Percentiles rank a stretch among this genome's conserved stretches.
phyloP scores from a whole-genome alignment of 1,140 invertebrate genomes.

The Drosophila albomicans region DNA sequence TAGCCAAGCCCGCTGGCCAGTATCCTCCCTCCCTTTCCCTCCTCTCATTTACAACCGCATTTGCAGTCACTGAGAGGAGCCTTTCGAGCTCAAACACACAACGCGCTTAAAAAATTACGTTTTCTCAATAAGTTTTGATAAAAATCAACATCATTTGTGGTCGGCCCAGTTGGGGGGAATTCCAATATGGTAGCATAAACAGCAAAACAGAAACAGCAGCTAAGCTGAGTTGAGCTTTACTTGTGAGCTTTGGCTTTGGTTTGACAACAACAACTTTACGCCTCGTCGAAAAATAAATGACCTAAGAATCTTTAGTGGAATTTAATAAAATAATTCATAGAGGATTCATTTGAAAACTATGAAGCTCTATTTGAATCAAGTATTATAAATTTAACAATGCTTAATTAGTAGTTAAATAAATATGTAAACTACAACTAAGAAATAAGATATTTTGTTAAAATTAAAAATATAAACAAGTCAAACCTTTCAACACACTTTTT shows the following conservation, averaged over 20 bases:
- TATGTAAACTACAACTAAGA: too few species aligned
- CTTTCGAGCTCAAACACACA: constrained; percentile 2
- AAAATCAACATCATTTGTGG: constrained; percentile 82
- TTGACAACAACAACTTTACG: background rate
- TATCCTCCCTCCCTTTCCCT: background rate
- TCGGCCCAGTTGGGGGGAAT: constrained; percentile 75
- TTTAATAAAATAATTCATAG: background rate
- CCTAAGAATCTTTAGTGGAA: background rate
- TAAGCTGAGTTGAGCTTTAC: background rate
- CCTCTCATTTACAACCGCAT: background rate
- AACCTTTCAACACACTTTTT: too few species aligned
- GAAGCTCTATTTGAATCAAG: too few species aligned
- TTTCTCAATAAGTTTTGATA: constrained; percentile 84
- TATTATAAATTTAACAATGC: too few species aligned
- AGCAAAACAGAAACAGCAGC: constrained; percentile 21
- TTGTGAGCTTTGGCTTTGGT: constrained; percentile 1
- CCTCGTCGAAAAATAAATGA: background rate
- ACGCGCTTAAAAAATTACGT: constrained; percentile 80
- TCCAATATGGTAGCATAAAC: constrained; percentile 76
- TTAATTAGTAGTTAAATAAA: too few species aligned
- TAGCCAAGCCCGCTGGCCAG: background rate
- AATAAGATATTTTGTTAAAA: too few species aligned
- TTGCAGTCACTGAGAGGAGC: constrained; percentile 1
- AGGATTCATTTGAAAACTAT: background rate
- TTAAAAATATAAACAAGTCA: too few species aligned